These are phyloP conservation scores for Labroides dimidiatus DNA, from an alignment of 2,797 vertebrate genomes.

Conservation along the genomic window DNA sequence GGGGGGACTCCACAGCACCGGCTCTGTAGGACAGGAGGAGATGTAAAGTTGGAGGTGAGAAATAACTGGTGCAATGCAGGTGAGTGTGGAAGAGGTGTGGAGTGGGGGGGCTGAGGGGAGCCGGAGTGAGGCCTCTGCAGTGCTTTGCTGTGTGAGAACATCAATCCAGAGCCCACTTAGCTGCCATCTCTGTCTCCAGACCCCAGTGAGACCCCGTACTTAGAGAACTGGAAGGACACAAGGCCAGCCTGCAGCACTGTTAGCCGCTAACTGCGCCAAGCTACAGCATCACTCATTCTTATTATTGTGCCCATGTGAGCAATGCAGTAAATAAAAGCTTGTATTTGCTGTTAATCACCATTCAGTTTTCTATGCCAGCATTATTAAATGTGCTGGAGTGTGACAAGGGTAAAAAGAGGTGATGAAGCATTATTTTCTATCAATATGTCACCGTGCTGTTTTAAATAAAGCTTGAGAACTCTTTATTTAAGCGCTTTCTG, in stretches of 20 bases:
- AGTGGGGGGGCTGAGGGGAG: slow-evolving; percentile 25
- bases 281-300: slow-evolving; percentile 45
- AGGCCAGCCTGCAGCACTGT: slow-evolving; percentile 37
- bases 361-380: slow-evolving; percentile 40
- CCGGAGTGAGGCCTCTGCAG: slow-evolving; percentile 74
- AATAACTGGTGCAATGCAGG: slow-evolving; percentile 85
- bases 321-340: slow-evolving; percentile 48
- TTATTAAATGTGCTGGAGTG: slow-evolving; percentile 33
- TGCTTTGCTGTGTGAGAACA: slow-evolving; percentile 72
- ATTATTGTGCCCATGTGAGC: slow-evolving; percentile 55
- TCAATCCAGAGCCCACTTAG: slow-evolving; percentile 76
- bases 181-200: slow-evolving; percentile 63
- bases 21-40: slow-evolving; percentile 69
- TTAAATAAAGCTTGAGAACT: slow-evolving; percentile 16
- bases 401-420: slow-evolving; percentile 12
- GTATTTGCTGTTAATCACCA: slow-evolving; percentile 45
- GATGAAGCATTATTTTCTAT: slow-evolving; percentile 6
- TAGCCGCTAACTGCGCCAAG: slow-evolving; percentile 22
- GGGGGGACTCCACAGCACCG: slow-evolving; percentile 43
- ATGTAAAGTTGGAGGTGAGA: slow-evolving; percentile 77
- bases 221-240: slow-evolving; percentile 49
- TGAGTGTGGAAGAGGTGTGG: slow-evolving; percentile 67
- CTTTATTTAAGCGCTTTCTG: slow-evolving; percentile 17
- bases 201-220: slow-evolving; percentile 53
- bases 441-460: slow-evolving; percentile 12